These are phyloP conservation scores for Ailurus styani DNA, from an alignment of 2,113 vertebrate genomes.

Conservation along the genomic window DNA sequence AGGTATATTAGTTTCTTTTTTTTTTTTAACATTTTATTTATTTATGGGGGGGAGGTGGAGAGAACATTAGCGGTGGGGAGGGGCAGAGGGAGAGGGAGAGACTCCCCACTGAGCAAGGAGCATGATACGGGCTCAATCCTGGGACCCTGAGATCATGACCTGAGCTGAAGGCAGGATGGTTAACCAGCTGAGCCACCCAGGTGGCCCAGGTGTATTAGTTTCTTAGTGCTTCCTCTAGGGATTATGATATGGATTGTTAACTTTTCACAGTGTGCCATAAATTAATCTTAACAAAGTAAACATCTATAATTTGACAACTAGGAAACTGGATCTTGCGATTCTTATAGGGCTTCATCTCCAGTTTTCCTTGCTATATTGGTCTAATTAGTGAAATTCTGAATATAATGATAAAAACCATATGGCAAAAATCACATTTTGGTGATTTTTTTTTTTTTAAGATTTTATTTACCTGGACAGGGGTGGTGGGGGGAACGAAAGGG, in stretches of 20 bases:
- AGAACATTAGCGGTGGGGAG: neutral
- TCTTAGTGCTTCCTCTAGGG: neutral
- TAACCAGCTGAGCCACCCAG: neutral
- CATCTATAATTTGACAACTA: neutral
- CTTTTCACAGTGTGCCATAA: neutral
- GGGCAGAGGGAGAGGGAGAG: neutral
- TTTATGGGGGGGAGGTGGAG: neutral
- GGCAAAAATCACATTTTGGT: neutral
- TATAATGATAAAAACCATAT: neutral
- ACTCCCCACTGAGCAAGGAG: neutral
- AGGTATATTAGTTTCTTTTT: neutral
- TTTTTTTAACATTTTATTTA: neutral
- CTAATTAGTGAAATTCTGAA: conserved; percentile 28
- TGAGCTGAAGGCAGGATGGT: neutral
- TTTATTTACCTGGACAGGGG: neutral
- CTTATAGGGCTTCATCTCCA: neutral
- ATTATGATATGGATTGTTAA: neutral
- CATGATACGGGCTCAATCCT: neutral
- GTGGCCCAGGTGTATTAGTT: neutral
- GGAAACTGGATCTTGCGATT: neutral
- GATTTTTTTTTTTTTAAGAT: neutral
- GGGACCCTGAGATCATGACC: neutral
- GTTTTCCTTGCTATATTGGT: neutral
- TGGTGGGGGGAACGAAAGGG: neutral
- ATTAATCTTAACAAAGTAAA: conserved; percentile 29